Conservation (phyloP, 2,113 vertebrate genomes). For the Dinomys branickii region DNA sequence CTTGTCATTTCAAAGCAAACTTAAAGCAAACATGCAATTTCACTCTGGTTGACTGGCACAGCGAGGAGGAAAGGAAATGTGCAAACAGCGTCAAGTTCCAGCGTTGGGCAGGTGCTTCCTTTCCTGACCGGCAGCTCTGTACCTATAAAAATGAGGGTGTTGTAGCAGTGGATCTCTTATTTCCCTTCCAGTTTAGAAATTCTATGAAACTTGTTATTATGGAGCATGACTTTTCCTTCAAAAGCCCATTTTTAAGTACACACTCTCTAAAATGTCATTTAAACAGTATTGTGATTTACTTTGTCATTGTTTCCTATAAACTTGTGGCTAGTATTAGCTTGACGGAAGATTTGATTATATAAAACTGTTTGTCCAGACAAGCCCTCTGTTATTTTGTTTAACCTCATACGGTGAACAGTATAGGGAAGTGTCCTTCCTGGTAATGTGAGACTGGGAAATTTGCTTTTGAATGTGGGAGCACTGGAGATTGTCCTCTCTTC, state of each 20-base stretch:
- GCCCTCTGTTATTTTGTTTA: constrained; percentile 23
- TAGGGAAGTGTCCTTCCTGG: not conserved
- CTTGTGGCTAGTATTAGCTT: constrained; percentile 34
- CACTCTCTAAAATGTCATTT: constrained; percentile 36
- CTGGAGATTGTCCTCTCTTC: not conserved
- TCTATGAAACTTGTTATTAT: constrained; percentile 4
- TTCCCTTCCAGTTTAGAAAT: not conserved
- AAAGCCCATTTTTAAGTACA: constrained; percentile 13
- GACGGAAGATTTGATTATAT: constrained; percentile 50
- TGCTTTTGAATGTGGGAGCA: not conserved
- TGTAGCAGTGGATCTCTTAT: not conserved
- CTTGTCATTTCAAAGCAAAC: not conserved
- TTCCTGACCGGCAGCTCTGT: not conserved
- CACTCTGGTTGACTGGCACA: not conserved
- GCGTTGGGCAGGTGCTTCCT: not conserved
- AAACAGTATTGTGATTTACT: not conserved
- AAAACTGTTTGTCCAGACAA: constrained; percentile 32
- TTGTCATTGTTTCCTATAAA: constrained; percentile 45
- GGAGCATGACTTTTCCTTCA: not conserved
- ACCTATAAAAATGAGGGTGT: not conserved
- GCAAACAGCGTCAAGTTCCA: not conserved
- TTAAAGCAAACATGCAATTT: not conserved
- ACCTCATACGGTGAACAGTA: not conserved
- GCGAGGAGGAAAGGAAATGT: not conserved
- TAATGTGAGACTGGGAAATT: constrained; percentile 19